Base-by-base conservation (phyloP, 2,888 invertebrate species). In the Lepidocyrtinus sp. region DNA sequence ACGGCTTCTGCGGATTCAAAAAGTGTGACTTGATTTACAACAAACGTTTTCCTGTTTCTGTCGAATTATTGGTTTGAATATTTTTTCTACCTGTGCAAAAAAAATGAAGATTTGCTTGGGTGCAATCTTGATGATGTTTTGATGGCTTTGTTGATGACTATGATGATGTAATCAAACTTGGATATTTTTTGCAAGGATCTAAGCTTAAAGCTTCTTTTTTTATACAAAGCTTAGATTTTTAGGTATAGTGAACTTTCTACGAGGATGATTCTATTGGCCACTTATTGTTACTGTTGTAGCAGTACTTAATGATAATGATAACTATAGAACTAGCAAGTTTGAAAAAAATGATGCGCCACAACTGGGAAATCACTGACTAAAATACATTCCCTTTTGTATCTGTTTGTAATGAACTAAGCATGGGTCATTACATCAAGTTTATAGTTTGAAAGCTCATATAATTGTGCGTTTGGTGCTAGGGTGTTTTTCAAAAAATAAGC, bases 381-480 rank as follows among this genome's bases (percentile, higher is more conserved):
- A 27, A 24, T 61, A 62, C 15, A 12, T 25, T 22, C 12, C 63
- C 63, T 25, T 21, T 63, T 1, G 1, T 63, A 63, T 62, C 9
- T 22, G 7, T n/a, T n/a, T n/a, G 19, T n/a, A 75, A 75, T 75
- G 75, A 75, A 68, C 68, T 61, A 68, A 68, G 75, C 75, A 67
- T 75, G 75, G 74, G 62, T 75, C 75, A 75, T 75, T 75, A 75
- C 68, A 68, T 75, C 36, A 68, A 68, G 68, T 75, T 75, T 75
- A 75, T 68, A 46, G 75, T 62, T 75, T 75, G 68, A 68, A 75
- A 75, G 75, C 68, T 68, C 17, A 65, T 68, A 63, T 68, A 75
- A 75, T 75, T 75, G 27, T 45, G 46, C 46, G 68, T 68, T 36
- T 75, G 68, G 75, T 59, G 59, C 24, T 59, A 62, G 15, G 36